These are phyloP conservation scores for Diplolepis rosae DNA, from an alignment of 2,888 invertebrate species.

Conservation along the genomic window DNA sequence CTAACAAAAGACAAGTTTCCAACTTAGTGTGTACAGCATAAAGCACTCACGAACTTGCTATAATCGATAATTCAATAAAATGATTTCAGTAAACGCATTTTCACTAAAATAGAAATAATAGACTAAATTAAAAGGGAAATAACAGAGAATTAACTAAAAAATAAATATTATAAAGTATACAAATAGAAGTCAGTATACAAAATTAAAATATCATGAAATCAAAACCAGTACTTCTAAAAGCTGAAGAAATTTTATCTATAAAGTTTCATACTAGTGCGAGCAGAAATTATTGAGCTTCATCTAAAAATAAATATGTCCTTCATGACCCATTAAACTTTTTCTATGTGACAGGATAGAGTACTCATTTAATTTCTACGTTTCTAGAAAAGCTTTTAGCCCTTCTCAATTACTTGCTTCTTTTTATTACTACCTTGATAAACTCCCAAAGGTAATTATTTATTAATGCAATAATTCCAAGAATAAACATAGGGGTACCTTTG, in stretches of 20 bases:
- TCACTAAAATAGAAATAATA: too few species aligned
- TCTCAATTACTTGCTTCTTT: conserved; percentile 24
- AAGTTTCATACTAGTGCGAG: too few species aligned
- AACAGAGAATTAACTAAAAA: background rate
- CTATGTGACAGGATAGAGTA: background rate
- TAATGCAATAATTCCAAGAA: background rate
- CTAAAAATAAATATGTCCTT: conserved; percentile 28
- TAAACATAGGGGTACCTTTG: background rate
- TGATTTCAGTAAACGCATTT: background rate
- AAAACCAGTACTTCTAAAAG: background rate
- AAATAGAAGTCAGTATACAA: background rate
- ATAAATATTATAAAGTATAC: background rate
- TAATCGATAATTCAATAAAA: conserved; percentile 12
- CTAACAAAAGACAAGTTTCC: background rate
- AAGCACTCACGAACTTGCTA: background rate
- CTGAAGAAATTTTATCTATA: background rate
- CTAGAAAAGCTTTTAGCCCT: background rate
- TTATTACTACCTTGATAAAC: background rate
- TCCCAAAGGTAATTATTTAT: background rate
- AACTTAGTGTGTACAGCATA: too few species aligned
- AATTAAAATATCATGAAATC: background rate
- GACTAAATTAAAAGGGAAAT: background rate
- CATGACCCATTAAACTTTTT: conserved; percentile 20
- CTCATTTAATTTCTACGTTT: conserved; percentile 14
- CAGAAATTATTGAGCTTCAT: conserved; percentile 28